phyloP scores from a whole-genome alignment of 2,888 invertebrate genomes.

The Machimus atricapillus region DNA sequence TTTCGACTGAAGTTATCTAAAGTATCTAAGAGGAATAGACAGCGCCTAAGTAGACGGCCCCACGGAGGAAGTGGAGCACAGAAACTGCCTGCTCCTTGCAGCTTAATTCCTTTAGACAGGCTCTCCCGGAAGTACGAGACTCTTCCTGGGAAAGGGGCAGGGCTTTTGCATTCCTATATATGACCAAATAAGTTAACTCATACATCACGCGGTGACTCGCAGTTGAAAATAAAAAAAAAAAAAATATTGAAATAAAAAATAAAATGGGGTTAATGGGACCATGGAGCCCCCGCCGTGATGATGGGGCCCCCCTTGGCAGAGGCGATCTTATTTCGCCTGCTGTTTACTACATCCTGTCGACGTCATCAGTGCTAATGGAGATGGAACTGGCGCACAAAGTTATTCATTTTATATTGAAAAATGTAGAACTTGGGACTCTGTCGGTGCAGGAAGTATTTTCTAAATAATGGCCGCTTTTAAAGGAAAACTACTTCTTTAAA shows the following conservation, averaged over 20 bases:
- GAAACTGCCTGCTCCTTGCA: neutral
- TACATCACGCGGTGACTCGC: neutral
- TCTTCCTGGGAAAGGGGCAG: neutral
- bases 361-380: slow-evolving; percentile 18
- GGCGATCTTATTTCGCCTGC: slow-evolving; percentile 1
- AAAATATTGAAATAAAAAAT: neutral
- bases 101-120: neutral
- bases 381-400: neutral
- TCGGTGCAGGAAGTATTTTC: neutral
- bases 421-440: neutral
- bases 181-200: neutral
- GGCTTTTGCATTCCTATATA: neutral
- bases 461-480: neutral
- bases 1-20: neutral
- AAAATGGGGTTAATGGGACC: slow-evolving; percentile 5
- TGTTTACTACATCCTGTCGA: neutral
- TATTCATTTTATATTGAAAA: neutral
- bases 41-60: neutral
- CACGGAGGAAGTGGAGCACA: neutral
- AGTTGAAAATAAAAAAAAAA: neutral
- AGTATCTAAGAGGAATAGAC: neutral
- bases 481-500: neutral
- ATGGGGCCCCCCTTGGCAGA: neutral
- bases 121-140: neutral
- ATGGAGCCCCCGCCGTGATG: neutral